Conservation (phyloP, 1,140 invertebrate genomes). For the Diorhabda carinulata region DNA sequence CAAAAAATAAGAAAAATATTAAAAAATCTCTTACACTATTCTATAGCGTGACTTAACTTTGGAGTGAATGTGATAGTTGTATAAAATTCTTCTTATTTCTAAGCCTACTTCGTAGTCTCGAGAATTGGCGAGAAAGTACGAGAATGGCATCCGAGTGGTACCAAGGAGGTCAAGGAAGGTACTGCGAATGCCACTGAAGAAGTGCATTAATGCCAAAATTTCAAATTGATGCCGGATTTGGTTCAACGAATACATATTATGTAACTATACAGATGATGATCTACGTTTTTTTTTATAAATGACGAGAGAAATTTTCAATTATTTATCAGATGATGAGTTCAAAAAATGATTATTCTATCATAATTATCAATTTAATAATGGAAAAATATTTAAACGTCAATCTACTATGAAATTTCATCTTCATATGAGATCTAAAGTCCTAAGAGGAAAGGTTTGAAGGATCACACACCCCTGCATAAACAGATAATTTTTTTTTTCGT, state of each 20-base stretch:
- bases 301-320: too few relatives aligned
- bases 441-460: too few relatives aligned
- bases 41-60: conserved; percentile 37
- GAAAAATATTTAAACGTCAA: too few relatives aligned
- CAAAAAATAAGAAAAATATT: conserved; percentile 24
- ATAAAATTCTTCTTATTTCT: conserved; percentile 49
- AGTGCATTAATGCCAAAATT: neutral
- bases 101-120: conserved; percentile 43
- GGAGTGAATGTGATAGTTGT: conserved; percentile 45
- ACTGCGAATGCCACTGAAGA: neutral
- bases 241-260: neutral
- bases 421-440: too few relatives aligned
- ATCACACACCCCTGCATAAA: too few relatives aligned
- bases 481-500: too few relatives aligned
- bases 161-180: conserved; percentile 39
- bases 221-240: conserved; percentile 8
- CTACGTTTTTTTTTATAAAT: too few relatives aligned
- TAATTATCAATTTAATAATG: too few relatives aligned
- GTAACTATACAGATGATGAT: too few relatives aligned
- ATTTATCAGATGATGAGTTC: too few relatives aligned
- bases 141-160: conserved; percentile 24
- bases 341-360: too few relatives aligned
- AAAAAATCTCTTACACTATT: conserved; percentile 41
- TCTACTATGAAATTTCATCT: too few relatives aligned
- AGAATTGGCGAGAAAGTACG: conserved; percentile 31